Conservation (phyloP, 2,113 vertebrate genomes). For the Hypanus sabinus region DNA sequence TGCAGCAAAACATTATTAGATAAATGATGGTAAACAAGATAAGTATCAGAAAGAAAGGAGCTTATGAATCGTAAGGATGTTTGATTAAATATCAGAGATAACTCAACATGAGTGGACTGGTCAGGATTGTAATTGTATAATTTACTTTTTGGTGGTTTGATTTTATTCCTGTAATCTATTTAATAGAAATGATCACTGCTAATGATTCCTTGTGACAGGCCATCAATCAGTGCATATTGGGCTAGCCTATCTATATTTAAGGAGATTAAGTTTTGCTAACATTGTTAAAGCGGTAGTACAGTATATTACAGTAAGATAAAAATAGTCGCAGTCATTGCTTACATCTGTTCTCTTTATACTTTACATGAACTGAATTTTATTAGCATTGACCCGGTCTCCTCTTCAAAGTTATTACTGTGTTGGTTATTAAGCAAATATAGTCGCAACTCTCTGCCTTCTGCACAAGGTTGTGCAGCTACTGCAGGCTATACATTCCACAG, state of each 20-base stretch:
- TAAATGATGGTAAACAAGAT: neutral
- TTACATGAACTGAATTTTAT: neutral
- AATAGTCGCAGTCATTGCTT: neutral
- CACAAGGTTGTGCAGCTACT: neutral
- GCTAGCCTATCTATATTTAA: neutral
- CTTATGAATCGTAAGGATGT: too few species aligned
- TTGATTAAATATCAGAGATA: neutral
- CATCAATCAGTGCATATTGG: neutral
- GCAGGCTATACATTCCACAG: neutral
- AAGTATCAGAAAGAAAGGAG: neutral
- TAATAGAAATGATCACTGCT: neutral
- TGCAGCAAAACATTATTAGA: slow-evolving; percentile 3
- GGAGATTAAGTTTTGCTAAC: neutral
- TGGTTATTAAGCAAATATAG: neutral
- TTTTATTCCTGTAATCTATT: neutral
- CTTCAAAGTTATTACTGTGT: neutral
- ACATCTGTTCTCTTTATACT: neutral
- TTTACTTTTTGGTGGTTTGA: neutral
- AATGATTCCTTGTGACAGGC: neutral
- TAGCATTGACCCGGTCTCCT: neutral
- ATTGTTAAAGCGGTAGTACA: neutral
- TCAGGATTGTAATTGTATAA: neutral
- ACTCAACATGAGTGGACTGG: neutral
- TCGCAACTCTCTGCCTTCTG: neutral
- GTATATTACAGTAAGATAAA: neutral